A percentile compares a stretch with the other conserved stretches of the same genome.
phyloP scores from a whole-genome alignment of 2,797 vertebrate species.

The Labroides dimidiatus region DNA sequence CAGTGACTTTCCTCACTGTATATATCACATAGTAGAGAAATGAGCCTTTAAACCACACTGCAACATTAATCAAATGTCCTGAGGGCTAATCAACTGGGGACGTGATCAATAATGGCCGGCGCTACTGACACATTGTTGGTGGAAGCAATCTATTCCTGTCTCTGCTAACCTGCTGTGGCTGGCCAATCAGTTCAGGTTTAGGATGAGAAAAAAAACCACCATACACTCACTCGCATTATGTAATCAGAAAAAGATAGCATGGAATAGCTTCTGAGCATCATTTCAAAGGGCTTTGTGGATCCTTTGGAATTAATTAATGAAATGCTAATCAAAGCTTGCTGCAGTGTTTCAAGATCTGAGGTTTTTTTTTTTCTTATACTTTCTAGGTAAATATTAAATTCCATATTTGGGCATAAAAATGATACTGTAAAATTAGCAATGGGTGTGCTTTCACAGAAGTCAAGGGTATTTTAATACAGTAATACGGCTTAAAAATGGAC shows the following conservation, averaged over 20 bases:
- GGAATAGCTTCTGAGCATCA: slow-evolving; percentile 22
- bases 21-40: slow-evolving; percentile 27
- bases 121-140: slow-evolving; percentile 56
- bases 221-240: slow-evolving; percentile 1
- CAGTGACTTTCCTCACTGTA: slow-evolving; percentile 14
- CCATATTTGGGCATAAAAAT: background rate
- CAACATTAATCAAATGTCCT: slow-evolving; percentile 73
- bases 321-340: slow-evolving; percentile 10
- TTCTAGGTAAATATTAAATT: slow-evolving; percentile 9
- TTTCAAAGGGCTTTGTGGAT: slow-evolving; percentile 3
- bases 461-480: background rate
- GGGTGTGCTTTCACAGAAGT: slow-evolving; percentile 39
- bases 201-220: slow-evolving; percentile 46
- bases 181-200: slow-evolving; percentile 64
- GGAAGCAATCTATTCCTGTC: slow-evolving; percentile 70
- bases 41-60: slow-evolving; percentile 35
- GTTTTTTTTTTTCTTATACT: background rate
- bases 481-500: slow-evolving; percentile 5
- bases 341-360: no score
- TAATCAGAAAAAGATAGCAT: background rate
- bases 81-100: slow-evolving; percentile 51
- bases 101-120: slow-evolving; percentile 61
- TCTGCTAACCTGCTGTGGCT: slow-evolving; percentile 65
- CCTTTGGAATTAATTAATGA: background rate
- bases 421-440: slow-evolving; percentile 9